Base-by-base conservation (phyloP, 1,140 invertebrate species). In the Panonychus citri region DNA sequence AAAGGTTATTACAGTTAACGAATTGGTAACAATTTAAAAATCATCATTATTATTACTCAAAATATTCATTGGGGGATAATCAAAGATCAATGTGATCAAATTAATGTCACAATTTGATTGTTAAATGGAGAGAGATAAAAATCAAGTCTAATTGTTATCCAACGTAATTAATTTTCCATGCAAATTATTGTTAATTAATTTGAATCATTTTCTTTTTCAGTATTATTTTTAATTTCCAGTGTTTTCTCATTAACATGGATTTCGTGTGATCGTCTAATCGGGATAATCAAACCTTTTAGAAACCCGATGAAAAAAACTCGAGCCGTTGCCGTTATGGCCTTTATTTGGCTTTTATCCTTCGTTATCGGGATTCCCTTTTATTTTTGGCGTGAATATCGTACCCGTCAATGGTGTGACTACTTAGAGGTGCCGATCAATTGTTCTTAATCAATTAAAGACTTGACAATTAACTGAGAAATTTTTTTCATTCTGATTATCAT, bases 251-350 rank as follows among this genome's bases (percentile, higher is more conserved):
- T 89, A 46, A 79, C 82, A 19, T 73, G 78, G 4, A 81, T 88
- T 30, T 85, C 80, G n/a, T 80, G 83, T 55, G 83, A 88, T 66
- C 73, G 84, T 24, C 73, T 87, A 17, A 78, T 82, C 10, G 81
- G 82, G 7, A 81, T 87, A 26, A 78, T 81, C 0, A 70, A 82
- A 58, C 81, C 83, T 15, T 67, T 76, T 63, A 75, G 82, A 64
- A 76, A 75, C 7, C 70, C 78, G 61, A 66, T 83, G 61, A 79
- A 76, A 1, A 70, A 73, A 34, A 68, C 69, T 57, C 72, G 69
- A 40, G 75, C 78, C 4, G 74, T 75, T 51, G 72, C 78, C 59
- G 68, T 80, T 17, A 76, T 82, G 52, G 61, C 71, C 1, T 61
- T 74, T n/a, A 76, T 77, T 3, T 86, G 84, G 83, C 57, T 81